Percentiles rank a stretch among this genome's conserved stretches.
These are phyloP conservation scores for Arenaria interpres DNA, from an alignment of 2,113 vertebrate species.

Conservation along the genomic window DNA sequence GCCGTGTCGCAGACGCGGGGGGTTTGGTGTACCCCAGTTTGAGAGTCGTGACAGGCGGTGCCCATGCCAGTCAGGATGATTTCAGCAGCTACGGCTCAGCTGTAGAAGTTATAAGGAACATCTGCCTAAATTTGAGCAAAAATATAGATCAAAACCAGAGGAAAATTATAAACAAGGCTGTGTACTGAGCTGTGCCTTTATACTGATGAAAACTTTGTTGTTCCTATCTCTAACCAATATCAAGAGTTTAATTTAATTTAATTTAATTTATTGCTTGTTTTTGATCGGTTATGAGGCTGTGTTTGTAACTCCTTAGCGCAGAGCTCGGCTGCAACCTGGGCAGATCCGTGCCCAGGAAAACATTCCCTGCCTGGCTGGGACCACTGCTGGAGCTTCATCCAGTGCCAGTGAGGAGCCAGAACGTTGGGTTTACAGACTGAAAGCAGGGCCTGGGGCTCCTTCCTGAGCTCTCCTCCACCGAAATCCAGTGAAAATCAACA, in stretches of 20 bases:
- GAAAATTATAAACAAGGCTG: neutral
- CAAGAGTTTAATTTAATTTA: neutral
- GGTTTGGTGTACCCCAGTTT: fast-evolving
- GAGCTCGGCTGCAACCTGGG: neutral
- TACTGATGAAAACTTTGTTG: neutral
- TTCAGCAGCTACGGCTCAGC: neutral
- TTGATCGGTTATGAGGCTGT: fast-evolving
- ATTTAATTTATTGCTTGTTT: neutral
- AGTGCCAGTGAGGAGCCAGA: neutral
- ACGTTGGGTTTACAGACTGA: fast-evolving
- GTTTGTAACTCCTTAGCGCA: neutral
- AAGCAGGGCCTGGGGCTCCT: neutral
- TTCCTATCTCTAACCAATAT: neutral
- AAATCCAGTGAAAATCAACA: neutral
- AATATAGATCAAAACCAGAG: neutral
- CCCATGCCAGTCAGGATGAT: fast-evolving
- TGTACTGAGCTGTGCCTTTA: neutral
- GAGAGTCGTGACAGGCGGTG: neutral
- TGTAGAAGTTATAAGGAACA: neutral
- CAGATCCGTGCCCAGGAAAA: neutral
- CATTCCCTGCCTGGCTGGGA: fast-evolving
- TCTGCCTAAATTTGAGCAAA: neutral
- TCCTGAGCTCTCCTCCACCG: neutral
- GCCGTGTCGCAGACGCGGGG: fast-evolving
- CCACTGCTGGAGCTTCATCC: neutral